These are phyloP conservation scores for Ichneumoninae sp. DNA, from an alignment of 2,888 invertebrate species.

Conservation along the genomic window DNA sequence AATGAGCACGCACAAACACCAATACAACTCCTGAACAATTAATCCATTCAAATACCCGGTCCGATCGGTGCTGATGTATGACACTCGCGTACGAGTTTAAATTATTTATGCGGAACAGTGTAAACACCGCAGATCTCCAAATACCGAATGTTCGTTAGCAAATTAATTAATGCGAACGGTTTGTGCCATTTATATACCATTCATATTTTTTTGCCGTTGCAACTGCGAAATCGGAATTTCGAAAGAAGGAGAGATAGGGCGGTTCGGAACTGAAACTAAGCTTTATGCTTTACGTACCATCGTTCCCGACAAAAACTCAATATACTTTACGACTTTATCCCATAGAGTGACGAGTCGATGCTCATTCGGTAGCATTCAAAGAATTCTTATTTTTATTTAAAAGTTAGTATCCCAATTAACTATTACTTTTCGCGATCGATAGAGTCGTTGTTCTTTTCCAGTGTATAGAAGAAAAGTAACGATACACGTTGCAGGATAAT, in stretches of 20 bases:
- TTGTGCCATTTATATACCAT: neutral
- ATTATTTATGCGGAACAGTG: slow-evolving; percentile 16
- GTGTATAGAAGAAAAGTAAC: too few species aligned
- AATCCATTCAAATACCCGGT: slow-evolving; percentile 35
- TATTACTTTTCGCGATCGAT: too few species aligned
- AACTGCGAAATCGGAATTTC: neutral
- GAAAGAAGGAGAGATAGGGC: neutral
- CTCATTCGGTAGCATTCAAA: slow-evolving; percentile 42
- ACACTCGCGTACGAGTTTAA: slow-evolving; percentile 5
- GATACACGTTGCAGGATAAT: too few species aligned
- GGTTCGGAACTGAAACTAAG: neutral
- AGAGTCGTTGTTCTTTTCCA: too few species aligned
- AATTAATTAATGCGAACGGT: slow-evolving; percentile 5
- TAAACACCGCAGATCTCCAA: slow-evolving; percentile 26
- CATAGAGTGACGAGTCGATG: slow-evolving; percentile 69
- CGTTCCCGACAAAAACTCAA: slow-evolving; percentile 53
- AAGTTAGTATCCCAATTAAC: too few species aligned
- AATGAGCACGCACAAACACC: slow-evolving; percentile 31
- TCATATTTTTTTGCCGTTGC: neutral
- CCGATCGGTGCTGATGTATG: slow-evolving; percentile 36
- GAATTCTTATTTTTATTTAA: too few species aligned
- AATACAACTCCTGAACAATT: neutral
- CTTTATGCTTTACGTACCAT: neutral
- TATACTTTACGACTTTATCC: slow-evolving; percentile 70
- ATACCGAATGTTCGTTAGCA: slow-evolving; percentile 23